Conservation (phyloP, 2,797 vertebrate genomes). For the Mus spretus region DNA sequence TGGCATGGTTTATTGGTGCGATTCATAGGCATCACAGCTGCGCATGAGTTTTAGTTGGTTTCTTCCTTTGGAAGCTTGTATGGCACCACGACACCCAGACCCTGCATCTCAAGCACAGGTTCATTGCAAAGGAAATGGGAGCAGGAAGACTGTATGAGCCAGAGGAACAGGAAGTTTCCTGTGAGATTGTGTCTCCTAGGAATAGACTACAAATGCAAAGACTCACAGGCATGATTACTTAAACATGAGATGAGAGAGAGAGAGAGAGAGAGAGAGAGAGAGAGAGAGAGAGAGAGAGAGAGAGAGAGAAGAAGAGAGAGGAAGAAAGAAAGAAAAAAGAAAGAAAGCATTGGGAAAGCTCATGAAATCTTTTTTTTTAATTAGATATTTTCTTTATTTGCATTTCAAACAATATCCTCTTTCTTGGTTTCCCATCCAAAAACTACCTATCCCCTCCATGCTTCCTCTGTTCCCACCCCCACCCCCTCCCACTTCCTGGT, state of each 20-base stretch:
- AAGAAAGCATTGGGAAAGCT: not conserved
- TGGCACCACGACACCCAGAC: not conserved
- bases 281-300: too few species aligned
- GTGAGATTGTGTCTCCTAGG: not conserved
- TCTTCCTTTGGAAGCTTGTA: too few species aligned
- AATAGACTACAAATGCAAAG: not conserved
- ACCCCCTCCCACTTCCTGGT: too few species aligned
- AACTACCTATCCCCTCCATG: too few species aligned
- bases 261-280: not conserved
- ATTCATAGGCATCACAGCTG: not conserved
- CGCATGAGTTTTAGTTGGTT: not conserved
- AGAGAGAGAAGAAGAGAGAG: too few species aligned
- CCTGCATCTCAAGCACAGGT: not conserved
- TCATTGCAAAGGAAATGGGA: not conserved
- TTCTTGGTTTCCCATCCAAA: too few species aligned
- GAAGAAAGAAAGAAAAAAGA: not conserved
- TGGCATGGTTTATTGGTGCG: not conserved
- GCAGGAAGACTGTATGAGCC: too few species aligned
- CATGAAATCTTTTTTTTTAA: not conserved
- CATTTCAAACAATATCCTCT: too few species aligned
- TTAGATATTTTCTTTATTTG: too few species aligned
- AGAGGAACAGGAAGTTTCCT: not conserved
- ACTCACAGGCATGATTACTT: too few species aligned
- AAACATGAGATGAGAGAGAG: not conserved
- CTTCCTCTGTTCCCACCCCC: too few species aligned